Evolutionary conservation across 1,140 invertebrate genomes (phyloP), one percentile per base, ranked within the genome.

Genomic region (Drosophila lini): DNA sequence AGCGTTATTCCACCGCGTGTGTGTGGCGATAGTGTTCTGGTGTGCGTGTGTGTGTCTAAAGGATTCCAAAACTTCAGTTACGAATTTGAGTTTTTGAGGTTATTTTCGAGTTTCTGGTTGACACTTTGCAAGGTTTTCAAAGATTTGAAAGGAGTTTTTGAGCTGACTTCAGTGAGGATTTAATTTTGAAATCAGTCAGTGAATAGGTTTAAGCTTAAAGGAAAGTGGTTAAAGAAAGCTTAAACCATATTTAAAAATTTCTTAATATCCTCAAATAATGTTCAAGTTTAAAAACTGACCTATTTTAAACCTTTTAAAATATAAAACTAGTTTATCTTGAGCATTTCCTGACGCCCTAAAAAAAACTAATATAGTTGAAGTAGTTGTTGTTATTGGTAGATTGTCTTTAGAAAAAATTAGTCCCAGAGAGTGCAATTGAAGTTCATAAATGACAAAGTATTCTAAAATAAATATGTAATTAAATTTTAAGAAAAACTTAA

Each of bases 1-100:
- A 67, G 28, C 44, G 64, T 48, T 68, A 50, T 34, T 68, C 25
- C 36, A 65, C 44, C 65, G 56, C 53, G 62, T 61, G 32, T 50
- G 53, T 74, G 61, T 47, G 32, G 48, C 52, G 8, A 22, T 55
- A 38, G 57, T 63, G 47, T 45, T 53, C 36, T 52, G 57, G 28
- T 65, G 41, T 59, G 61, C 11, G 42, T 56, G 47, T 63, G 32
- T 60, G 47, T 68, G 57, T 68, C 48, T 22, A 16, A 64, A 19
- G 32, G 41, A 44, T 62, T 65, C 22, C n/a, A 45, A 62, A 65
- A 45, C 62, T 65, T 19, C 38, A 42, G 5, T 42, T 34, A 5
- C 38, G 15, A 64, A n/a, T 42, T 42, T 1, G 13, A 41, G 19
- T 61, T 64, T 64, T 31, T 64, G 7, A 34, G 19, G 38, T 19